These are phyloP conservation scores for Lepidurus apus DNA, from an alignment of 1,140 invertebrate genomes.

Conservation along the genomic window DNA sequence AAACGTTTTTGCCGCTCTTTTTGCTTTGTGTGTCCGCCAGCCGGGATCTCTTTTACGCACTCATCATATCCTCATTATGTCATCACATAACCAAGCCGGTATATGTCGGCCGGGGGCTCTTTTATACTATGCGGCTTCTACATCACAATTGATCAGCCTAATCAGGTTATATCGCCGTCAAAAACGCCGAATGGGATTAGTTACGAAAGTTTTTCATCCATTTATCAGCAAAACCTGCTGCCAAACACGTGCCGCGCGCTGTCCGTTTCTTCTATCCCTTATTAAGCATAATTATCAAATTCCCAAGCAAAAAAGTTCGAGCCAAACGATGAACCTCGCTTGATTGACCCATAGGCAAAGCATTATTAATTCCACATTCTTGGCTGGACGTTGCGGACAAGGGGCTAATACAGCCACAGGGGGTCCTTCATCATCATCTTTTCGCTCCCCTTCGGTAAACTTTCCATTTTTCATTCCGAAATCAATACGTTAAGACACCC, in stretches of 20 bases:
- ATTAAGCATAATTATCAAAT: slow-evolving; percentile 4
- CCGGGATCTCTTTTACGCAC: slow-evolving; percentile 4
- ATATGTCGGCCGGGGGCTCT: neutral
- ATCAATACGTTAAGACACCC: neutral
- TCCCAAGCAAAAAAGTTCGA: neutral
- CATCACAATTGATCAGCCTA: slow-evolving; percentile 9
- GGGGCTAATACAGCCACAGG: neutral
- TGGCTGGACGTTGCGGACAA: neutral
- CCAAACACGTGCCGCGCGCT: neutral
- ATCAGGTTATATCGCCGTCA: slow-evolving; percentile 10
- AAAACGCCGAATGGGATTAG: neutral
- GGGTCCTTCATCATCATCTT: neutral
- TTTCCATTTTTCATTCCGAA: neutral
- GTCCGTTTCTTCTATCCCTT: neutral
- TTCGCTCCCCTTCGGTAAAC: neutral
- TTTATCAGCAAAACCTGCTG: neutral
- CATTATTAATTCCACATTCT: slow-evolving; percentile 12
- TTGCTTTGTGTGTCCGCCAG: neutral
- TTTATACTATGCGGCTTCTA: neutral
- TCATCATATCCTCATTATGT: neutral
- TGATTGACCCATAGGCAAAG: slow-evolving; percentile 14
- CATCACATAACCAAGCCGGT: neutral
- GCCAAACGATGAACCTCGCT: neutral
- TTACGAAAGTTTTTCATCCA: neutral
- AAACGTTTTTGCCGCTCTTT: neutral